These are phyloP conservation scores for Rhea americana DNA, from an alignment of 2,113 vertebrate genomes.

Conservation along the genomic window DNA sequence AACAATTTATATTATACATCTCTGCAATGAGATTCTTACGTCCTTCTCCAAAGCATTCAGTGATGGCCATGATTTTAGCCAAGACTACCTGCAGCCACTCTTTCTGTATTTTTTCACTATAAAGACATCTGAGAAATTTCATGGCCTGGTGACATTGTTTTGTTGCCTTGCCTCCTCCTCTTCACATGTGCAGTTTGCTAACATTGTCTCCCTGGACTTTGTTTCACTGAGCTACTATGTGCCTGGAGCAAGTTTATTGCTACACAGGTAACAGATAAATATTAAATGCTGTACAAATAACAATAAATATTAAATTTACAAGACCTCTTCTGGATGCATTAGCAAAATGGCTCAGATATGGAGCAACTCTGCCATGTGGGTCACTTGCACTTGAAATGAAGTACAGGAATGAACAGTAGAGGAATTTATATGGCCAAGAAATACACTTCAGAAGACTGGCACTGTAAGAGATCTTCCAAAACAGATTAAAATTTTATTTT, in stretches of 20 bases:
- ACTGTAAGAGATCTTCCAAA: background rate
- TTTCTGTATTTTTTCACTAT: background rate
- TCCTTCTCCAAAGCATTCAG: background rate
- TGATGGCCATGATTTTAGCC: fast-evolving
- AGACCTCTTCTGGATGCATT: slow-evolving; percentile 8
- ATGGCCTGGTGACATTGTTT: background rate
- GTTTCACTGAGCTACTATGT: background rate
- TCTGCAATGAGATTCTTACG: background rate
- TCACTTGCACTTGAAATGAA: slow-evolving; percentile 12
- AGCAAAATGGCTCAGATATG: background rate
- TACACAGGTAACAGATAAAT: background rate
- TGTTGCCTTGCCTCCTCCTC: background rate
- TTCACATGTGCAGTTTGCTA: background rate
- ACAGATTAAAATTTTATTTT: background rate
- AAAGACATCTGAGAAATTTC: background rate
- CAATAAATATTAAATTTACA: slow-evolving; percentile 34
- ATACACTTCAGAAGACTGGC: background rate
- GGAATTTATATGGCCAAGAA: background rate
- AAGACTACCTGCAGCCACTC: background rate
- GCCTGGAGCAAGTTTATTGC: background rate
- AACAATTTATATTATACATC: background rate
- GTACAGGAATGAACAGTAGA: background rate
- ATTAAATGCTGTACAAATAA: slow-evolving; percentile 25
- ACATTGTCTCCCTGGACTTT: background rate
- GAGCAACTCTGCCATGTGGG: background rate